Evolutionary conservation across 2,797 vertebrate genomes (phyloP), one percentile per base, ranked within the genome.

Genomic region (Danio jaintianensis): DNA sequence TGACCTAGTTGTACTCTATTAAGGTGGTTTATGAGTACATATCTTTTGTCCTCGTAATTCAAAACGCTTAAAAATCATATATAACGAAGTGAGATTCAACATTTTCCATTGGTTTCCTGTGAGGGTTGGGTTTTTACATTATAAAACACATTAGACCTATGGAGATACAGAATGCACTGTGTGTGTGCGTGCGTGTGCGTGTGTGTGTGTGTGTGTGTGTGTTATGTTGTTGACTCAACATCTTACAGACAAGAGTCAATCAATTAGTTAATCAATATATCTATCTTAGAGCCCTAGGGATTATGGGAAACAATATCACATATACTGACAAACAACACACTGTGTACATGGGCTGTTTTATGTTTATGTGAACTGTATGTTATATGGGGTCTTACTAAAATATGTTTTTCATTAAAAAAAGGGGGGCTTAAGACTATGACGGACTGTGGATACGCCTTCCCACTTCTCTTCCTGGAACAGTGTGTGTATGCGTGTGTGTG

Each of bases 201-300:
- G 22, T n/a, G 53, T n/a, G 12, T 58, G 29, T 43, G 5, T 13
- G 16, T 13, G n/a, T 15, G 36, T 55, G 38, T 64, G n/a, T 72
- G 85, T 91, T 87, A 90, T 89, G 89, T 87, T 89, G 88, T 89
- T 91, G 90, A 89, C 86, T 86, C 84, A 68, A 85, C 86, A 90
- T 88, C 86, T 81, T 87, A 84, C 45, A 36, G 82, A 86, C 88
- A 87, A 88, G 88, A 91, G 91, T 93, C 91, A 93, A 91, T 93
- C 92, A 92, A 87, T 93, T 89, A 89, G 85, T 84, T 86, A 88
- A 94, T 93, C 91, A 88, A 93, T 93, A 92, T 89, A 92, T 91
- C 91, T 92, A 90, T 90, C 71, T 87, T 83, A 76, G 85, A 83
- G 84, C 85, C 89, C 87, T 81, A 52, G 87, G 87, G 91, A 87